A percentile compares a stretch with the other conserved stretches of the same genome.
Conservation (phyloP, 2,888 invertebrate species). For the Allacma fusca region DNA sequence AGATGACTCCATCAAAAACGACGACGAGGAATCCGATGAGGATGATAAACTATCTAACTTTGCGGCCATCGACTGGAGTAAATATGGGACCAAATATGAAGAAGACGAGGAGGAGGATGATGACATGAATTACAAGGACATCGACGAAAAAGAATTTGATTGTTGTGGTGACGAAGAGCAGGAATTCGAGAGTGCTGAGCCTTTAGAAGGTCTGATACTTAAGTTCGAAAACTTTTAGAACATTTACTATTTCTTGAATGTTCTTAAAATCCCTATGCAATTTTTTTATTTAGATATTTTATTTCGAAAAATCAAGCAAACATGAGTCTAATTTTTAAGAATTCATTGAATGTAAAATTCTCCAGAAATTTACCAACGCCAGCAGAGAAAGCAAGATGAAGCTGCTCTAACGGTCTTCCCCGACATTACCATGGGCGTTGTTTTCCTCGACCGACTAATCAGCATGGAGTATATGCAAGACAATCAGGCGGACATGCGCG, state of each 20-base stretch:
- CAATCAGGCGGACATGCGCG: slow-evolving; percentile 59
- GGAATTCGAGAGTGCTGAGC: slow-evolving; percentile 52
- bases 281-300: neutral
- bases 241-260: no score
- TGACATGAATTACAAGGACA: slow-evolving; percentile 36
- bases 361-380: slow-evolving; percentile 51
- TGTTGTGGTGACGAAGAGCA: slow-evolving; percentile 51
- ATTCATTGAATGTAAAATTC: no score
- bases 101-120: slow-evolving; percentile 50
- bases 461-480: slow-evolving; percentile 58
- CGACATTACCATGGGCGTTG: slow-evolving; percentile 55
- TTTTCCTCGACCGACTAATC: slow-evolving; percentile 56
- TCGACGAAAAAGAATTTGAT: slow-evolving; percentile 55
- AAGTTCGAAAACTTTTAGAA: no score
- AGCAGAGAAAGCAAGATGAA: slow-evolving; percentile 42
- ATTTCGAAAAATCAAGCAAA: neutral
- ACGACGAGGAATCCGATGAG: slow-evolving; percentile 46
- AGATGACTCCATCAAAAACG: slow-evolving; percentile 21
- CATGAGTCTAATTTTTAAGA: no score
- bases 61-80: slow-evolving; percentile 45
- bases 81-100: slow-evolving; percentile 51
- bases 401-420: slow-evolving; percentile 49
- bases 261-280: neutral
- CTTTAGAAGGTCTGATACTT: slow-evolving; percentile 45
- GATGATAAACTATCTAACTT: slow-evolving; percentile 42